A percentile compares a stretch with the other conserved stretches of the same genome.
Conservation (phyloP, 2,888 invertebrate genomes). For the Heliconius hortense region DNA sequence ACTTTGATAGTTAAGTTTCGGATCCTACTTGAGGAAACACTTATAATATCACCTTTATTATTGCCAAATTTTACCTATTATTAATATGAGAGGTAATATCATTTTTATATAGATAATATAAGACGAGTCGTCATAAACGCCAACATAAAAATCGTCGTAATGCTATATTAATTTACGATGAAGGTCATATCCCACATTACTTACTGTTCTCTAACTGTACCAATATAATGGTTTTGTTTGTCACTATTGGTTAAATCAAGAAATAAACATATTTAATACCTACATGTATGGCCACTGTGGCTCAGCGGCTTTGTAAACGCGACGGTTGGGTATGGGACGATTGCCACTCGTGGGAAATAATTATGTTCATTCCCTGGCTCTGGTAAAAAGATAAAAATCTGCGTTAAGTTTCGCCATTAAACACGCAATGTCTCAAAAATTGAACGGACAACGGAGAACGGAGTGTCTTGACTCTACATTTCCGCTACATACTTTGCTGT, state of each 20-base stretch:
- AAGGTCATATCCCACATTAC: neutral
- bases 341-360: neutral
- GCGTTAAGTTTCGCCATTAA: too few relatives aligned
- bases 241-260: neutral
- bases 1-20: too few relatives aligned
- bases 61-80: too few relatives aligned
- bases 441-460: neutral
- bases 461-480: neutral
- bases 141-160: neutral
- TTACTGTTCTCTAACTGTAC: neutral
- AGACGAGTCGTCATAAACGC: neutral
- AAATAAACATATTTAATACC: neutral
- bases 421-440: neutral
- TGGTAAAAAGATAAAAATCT: too few relatives aligned
- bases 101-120: neutral
- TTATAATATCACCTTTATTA: too few relatives aligned
- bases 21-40: too few relatives aligned
- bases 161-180: constrained; percentile 13
- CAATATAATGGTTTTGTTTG: neutral
- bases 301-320: neutral
- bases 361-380: too few relatives aligned
- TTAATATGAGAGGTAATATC: constrained; percentile 3
- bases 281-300: neutral
- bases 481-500: neutral
- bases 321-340: neutral